These are phyloP conservation scores for Dioctria linearis DNA, from an alignment of 2,888 invertebrate genomes.

Conservation along the genomic window DNA sequence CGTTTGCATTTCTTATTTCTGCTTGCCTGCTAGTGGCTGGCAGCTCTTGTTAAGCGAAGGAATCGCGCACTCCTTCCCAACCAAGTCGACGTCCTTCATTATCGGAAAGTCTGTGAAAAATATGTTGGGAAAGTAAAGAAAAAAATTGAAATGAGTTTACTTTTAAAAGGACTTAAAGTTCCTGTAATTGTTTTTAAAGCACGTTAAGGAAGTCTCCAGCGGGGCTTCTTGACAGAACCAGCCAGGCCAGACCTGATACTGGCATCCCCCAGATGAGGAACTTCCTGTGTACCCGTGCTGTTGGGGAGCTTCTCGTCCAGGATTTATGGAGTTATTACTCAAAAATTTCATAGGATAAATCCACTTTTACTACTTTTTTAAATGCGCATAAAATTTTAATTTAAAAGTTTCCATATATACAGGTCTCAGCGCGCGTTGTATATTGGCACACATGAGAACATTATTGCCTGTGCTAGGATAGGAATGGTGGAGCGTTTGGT, in stretches of 20 bases:
- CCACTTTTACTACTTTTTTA: constrained; percentile 34
- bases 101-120: neutral
- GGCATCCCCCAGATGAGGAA: neutral
- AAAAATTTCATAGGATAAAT: constrained; percentile 26
- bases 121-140: constrained; percentile 15
- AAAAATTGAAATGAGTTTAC: constrained; percentile 48
- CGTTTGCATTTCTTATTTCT: constrained; percentile 55
- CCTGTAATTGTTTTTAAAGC: constrained; percentile 44
- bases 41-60: neutral
- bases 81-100: constrained; percentile 34
- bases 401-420: constrained; percentile 15
- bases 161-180: constrained; percentile 35
- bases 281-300: neutral
- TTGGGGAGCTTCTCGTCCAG: neutral
- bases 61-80: neutral
- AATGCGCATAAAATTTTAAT: constrained; percentile 47
- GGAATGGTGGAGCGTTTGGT: neutral
- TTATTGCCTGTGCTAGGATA: neutral
- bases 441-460: neutral
- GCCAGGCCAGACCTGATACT: neutral
- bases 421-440: neutral
- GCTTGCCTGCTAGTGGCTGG: neutral
- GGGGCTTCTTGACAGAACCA: neutral
- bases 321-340: constrained; percentile 43
- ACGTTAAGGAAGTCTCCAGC: neutral